Evolutionary conservation across 2,888 invertebrate genomes (phyloP), one percentile per base, ranked within the genome.

Genomic region (Exephanes ischioxanthus): DNA sequence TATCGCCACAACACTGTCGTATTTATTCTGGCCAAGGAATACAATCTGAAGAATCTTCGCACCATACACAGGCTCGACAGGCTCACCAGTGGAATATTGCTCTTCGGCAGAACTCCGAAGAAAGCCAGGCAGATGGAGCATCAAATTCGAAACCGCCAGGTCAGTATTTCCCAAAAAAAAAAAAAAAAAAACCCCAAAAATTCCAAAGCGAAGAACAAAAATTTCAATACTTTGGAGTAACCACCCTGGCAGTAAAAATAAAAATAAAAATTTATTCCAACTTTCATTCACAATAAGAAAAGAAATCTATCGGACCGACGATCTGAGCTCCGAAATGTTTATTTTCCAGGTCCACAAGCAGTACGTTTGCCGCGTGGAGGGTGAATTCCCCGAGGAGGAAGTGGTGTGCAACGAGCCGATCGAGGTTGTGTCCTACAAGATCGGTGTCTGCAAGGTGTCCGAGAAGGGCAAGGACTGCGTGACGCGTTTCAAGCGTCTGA

Each of bases 1-100:
- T 99, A 99, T 95, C 96, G 99, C 77, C 98, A 99, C 95, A 99
- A 99, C 95, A 98, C 99, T 7, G 97, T 99, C 87, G 97, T 98
- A 80, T 99, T 98, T 94, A 99, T 99, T 91, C 96, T 99, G 92
- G 98, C 98, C 90, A 99, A 99, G 95, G 99, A 99, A 94, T 97
- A 98, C 94, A 98, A 98, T 94, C 95, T 98, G 94, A 97, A 98
- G 94, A 98, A 99, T 93, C 95, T 99, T 88, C 96, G 99, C 93
- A 98, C 98, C 89, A 98, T 99, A 91, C 99, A 99, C 95, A 96
- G 99, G 92, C 95, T 99, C 93, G 99, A 99, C 95, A 96, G 99
- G 92, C 95, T 99, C 93, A 99, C 99, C 58, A 99, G 99, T 92
- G 98, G 98, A 90, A 94, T 99, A 66, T 94, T 99, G 78, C 95